Percentiles rank a stretch among this genome's conserved stretches.
Conservation (phyloP, 2,113 vertebrate genomes). For the Tenebrosternarchus preto region DNA sequence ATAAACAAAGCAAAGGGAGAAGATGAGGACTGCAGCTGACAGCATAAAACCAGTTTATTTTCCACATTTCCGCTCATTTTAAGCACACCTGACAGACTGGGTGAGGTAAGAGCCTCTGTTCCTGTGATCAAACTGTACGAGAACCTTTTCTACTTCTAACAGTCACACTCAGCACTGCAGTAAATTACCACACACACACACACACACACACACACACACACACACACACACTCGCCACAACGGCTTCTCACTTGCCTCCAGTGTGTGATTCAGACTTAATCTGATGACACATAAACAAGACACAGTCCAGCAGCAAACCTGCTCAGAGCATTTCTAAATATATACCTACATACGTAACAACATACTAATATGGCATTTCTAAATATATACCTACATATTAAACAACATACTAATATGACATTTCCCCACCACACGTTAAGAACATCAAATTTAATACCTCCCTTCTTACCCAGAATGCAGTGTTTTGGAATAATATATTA, state of each 20-base stretch:
- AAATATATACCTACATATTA: constrained; percentile 20
- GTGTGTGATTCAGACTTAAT: neutral
- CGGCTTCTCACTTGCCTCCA: constrained; percentile 3
- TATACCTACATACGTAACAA: constrained; percentile 20
- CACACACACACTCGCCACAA: neutral
- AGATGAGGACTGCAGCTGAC: too few species aligned
- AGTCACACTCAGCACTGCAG: neutral
- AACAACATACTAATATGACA: neutral
- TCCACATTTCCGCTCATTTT: too few species aligned
- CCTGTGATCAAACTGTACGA: neutral
- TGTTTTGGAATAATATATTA: neutral
- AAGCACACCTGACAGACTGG: too few species aligned
- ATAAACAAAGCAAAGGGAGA: too few species aligned
- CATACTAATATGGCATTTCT: neutral
- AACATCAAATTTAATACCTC: neutral
- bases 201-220: too few species aligned
- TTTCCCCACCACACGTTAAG: constrained; percentile 1
- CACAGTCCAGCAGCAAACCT: neutral
- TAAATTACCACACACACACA: neutral
- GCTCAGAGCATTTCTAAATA: constrained; percentile 20
- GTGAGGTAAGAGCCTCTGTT: neutral
- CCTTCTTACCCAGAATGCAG: neutral
- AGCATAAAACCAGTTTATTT: too few species aligned
- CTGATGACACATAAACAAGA: neutral
- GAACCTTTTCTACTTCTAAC: neutral